Conservation (phyloP, 2,797 vertebrate genomes). For the Setipinna tenuifilis region DNA sequence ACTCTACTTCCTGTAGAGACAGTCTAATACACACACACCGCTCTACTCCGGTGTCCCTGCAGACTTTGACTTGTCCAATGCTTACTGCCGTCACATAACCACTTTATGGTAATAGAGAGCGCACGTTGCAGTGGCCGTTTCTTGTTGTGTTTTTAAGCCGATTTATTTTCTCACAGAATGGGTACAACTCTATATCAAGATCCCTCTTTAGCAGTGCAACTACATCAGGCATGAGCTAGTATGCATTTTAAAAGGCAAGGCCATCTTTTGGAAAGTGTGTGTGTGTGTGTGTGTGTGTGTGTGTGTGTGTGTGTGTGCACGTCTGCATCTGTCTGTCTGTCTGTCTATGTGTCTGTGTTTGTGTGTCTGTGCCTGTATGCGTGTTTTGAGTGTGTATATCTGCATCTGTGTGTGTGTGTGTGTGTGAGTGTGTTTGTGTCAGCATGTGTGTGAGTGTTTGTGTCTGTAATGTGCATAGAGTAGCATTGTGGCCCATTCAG, state of each 20-base stretch:
- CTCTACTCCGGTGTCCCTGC: neutral
- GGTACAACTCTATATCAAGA: neutral
- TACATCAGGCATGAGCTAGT: neutral
- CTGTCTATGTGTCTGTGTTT: too few species aligned
- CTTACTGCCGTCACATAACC: neutral
- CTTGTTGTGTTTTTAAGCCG: neutral
- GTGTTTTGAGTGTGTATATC: neutral
- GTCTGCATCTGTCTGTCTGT: too few species aligned
- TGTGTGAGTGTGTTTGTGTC: neutral
- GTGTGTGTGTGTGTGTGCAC: too few species aligned
- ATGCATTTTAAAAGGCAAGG: neutral
- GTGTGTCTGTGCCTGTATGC: neutral
- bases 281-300: too few species aligned
- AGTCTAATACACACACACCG: neutral
- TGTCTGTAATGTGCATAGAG: neutral
- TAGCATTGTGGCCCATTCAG: neutral
- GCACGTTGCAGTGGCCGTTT: neutral
- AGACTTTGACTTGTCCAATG: neutral
- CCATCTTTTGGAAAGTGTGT: neutral
- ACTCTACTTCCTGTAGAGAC: neutral
- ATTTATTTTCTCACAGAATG: neutral
- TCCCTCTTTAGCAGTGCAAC: neutral
- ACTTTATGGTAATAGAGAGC: neutral
- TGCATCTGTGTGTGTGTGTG: neutral
- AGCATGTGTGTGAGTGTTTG: neutral